Evolutionary conservation across 2,113 vertebrate species (phyloP).

Genomic region (Chloropsis cyanopogon): DNA sequence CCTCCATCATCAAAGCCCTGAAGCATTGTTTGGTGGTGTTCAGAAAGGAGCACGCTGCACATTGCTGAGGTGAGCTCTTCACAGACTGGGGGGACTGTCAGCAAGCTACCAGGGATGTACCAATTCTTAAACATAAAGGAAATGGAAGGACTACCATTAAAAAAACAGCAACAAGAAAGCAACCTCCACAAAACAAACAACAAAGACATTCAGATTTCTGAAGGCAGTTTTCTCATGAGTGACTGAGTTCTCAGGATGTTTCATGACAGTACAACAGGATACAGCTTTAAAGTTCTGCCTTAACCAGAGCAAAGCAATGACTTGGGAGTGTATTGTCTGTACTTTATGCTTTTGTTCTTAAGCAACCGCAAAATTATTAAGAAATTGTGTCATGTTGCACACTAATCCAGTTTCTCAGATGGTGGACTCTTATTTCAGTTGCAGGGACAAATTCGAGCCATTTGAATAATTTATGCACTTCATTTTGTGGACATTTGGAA

Average conservation of each 20-base stretch:
- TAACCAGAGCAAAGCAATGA: neutral
- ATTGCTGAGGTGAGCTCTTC: neutral
- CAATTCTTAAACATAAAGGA: neutral
- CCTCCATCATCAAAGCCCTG: neutral
- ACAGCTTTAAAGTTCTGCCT: neutral
- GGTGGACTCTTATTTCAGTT: neutral
- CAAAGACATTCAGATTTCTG: neutral
- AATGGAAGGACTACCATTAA: neutral
- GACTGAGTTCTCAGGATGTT: neutral
- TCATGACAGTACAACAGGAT: neutral
- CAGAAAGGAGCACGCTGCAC: neutral
- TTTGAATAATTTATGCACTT: neutral
- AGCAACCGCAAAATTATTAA: neutral
- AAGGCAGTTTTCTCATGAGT: neutral
- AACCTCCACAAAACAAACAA: neutral
- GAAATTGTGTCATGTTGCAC: neutral
- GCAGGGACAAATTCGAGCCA: neutral
- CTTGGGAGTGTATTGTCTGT: neutral
- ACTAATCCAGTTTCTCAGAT: neutral
- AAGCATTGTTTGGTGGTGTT: neutral
- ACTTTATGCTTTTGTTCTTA: neutral
- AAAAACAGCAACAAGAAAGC: neutral
- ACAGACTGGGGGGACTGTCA: neutral
- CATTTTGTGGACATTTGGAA: neutral
- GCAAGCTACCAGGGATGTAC: neutral